Evolutionary conservation across 2,888 invertebrate genomes (phyloP), one percentile per base, ranked within the genome.

Genomic region (Bembecia ichneumoniformis): DNA sequence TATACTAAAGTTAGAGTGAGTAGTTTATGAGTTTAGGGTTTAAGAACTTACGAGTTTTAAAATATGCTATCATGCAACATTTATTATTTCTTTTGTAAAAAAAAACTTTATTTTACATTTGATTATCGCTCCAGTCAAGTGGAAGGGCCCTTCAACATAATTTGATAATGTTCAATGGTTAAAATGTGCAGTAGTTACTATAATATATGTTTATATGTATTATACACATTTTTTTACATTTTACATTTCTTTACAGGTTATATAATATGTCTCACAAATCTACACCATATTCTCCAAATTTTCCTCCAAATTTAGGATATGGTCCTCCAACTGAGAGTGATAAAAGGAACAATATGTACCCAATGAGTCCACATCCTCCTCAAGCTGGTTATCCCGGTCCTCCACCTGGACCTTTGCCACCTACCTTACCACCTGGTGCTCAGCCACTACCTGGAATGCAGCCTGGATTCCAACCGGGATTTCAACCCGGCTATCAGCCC

Each of bases 241-340:
- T 40, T 28, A 28, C 2, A 9, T 28, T 28, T 28, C 28, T 44
- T 44, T 44, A 44, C 40, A 46, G 46, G 46, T 46, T n/a, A 44
- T 58, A 52, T 51, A 75, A 55, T n/a, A 86, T 87, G 87, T 86
- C 87, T 1, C 83, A 87, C 59, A 81, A 83, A 62, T 73, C 63
- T 47, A 74, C 71, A 11, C 80, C 83, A 14, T 86, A 82, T 52
- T 74, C 86, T 3, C 87, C 87, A 15, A 87, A 87, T 59, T 88
- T 82, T 55, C 87, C 88, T 5, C 54, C 59, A 46, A 74, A 71
- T 57, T 82, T 82, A 58, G 87, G 86, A 7, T 87, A 87, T 67
- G 75, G 62, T 49, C 75, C 77, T 14, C 78, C 84, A 11, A 56
- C 64, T n/a, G 84, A 87, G 52, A 63, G 59, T 46, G 57, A 53